These are phyloP conservation scores for Podarcis muralis DNA, from an alignment of 2,113 vertebrate genomes.

Conservation along the genomic window DNA sequence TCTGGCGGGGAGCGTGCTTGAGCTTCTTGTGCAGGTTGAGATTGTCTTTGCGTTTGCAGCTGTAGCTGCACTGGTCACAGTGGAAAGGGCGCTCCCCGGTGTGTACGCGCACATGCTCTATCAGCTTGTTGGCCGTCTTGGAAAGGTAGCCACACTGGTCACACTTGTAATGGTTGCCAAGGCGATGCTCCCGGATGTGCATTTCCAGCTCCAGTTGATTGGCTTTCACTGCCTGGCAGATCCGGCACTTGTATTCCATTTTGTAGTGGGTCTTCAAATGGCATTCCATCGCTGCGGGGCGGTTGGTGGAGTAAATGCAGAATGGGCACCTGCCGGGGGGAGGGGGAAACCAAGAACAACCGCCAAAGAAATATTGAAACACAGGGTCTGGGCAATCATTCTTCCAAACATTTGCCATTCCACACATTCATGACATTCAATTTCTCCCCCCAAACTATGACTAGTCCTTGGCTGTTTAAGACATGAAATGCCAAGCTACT, in stretches of 20 bases:
- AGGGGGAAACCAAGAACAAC: conserved; percentile 45
- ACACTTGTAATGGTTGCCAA: conserved; percentile 99
- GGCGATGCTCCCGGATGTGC: conserved; percentile 95
- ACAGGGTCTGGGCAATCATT: neutral
- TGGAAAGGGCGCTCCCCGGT: conserved; percentile 99
- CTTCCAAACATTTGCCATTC: conserved; percentile 39
- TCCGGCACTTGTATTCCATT: conserved; percentile 99
- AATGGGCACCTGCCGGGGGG: conserved; percentile 90
- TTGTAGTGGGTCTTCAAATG: conserved; percentile 99
- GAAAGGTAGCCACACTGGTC: conserved; percentile 99
- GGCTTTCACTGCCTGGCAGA: conserved; percentile 96
- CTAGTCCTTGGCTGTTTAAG: neutral
- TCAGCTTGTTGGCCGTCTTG: conserved; percentile 99
- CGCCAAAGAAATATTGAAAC: conserved; percentile 23
- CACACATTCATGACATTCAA: neutral
- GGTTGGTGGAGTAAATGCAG: conserved; percentile 98
- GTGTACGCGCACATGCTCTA: conserved; percentile 98
- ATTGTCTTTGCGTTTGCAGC: conserved; percentile 99
- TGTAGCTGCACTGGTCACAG: conserved; percentile 99
- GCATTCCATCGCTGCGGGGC: conserved; percentile 97
- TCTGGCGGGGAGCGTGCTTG: conserved; percentile 97
- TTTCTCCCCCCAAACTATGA: neutral
- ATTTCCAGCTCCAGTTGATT: conserved; percentile 97
- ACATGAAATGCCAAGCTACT: neutral
- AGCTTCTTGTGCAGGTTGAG: conserved; percentile 99